A percentile compares a stretch with the other conserved stretches of the same genome.
Conservation (phyloP, 2,797 vertebrate species). For the Chromobotia macracanthus region DNA sequence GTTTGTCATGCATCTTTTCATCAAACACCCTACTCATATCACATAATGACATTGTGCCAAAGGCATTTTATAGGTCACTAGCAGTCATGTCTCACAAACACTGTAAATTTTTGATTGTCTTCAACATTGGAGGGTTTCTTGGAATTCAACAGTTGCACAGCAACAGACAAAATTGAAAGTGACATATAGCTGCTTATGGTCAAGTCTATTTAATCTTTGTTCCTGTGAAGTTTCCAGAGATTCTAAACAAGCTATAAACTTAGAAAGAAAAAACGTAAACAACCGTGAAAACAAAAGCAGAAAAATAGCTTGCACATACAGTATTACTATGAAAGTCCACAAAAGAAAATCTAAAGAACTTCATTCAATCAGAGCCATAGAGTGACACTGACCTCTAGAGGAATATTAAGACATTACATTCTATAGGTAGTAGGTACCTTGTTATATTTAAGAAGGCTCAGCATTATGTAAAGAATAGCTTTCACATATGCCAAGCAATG, state of each 20-base stretch:
- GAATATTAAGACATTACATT: constrained; percentile 38
- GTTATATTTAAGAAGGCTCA: not conserved
- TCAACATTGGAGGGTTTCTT: constrained; percentile 68
- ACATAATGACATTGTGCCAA: constrained; percentile 17
- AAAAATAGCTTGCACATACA: constrained; percentile 36
- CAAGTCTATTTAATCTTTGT: constrained; percentile 44
- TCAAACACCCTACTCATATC: constrained; percentile 21
- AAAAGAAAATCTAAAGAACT: constrained; percentile 34
- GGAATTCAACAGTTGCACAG: constrained; percentile 83
- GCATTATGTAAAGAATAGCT: constrained; percentile 1
- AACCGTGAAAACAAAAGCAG: constrained; percentile 1
- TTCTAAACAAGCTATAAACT: constrained; percentile 23
- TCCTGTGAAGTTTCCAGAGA: constrained; percentile 23
- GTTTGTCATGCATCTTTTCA: constrained; percentile 46
- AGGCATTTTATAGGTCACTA: constrained; percentile 33
- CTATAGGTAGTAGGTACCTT: constrained; percentile 27
- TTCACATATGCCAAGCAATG: constrained; percentile 32
- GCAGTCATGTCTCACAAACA: constrained; percentile 36
- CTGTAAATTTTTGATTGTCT: constrained; percentile 79
- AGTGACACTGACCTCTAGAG: constrained; percentile 35
- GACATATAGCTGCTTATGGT: constrained; percentile 66
- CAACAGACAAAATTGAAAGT: constrained; percentile 79
- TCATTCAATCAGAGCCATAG: constrained; percentile 47
- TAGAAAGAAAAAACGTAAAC: not conserved
- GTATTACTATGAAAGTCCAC: constrained; percentile 25